phyloP scores from a whole-genome alignment of 2,888 invertebrate genomes.

The Merodon equestris region DNA sequence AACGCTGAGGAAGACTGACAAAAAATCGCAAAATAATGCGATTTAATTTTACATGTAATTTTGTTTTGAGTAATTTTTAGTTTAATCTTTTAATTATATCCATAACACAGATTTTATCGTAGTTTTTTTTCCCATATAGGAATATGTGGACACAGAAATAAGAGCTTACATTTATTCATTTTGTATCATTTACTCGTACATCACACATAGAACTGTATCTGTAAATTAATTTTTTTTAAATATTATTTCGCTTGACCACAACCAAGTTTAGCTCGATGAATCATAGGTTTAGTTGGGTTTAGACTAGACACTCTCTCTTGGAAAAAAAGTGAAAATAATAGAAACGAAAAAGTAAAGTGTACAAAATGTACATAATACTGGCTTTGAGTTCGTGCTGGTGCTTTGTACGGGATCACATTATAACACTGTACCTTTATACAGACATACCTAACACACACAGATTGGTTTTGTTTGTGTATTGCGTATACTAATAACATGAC shows the following conservation, averaged over 20 bases:
- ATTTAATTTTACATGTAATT: conserved; percentile 25
- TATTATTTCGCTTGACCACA: conserved; percentile 20
- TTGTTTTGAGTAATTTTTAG: conserved; percentile 27
- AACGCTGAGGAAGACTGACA: too few species aligned
- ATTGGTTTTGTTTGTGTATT: conserved; percentile 68
- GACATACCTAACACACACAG: conserved; percentile 51
- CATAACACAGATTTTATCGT: too few species aligned
- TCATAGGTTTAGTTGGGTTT: conserved; percentile 23
- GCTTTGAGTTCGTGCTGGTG: conserved; percentile 69
- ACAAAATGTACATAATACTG: conserved; percentile 44
- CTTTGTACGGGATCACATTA: conserved; percentile 68
- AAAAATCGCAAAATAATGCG: too few species aligned
- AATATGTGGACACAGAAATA: background rate
- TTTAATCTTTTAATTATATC: background rate
- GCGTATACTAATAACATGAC: conserved; percentile 59
- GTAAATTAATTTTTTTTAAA: background rate
- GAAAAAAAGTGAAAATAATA: too few species aligned
- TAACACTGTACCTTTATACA: conserved; percentile 65
- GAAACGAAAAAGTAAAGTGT: background rate
- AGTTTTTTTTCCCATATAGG: conserved; percentile 6
- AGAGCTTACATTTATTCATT: background rate
- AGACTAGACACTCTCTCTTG: conserved; percentile 14
- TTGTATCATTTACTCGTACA: too few species aligned
- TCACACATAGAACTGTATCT: too few species aligned
- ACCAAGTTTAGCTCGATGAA: background rate